phyloP scores from a whole-genome alignment of 2,888 invertebrate genomes.

The Notodonta dromedarius region DNA sequence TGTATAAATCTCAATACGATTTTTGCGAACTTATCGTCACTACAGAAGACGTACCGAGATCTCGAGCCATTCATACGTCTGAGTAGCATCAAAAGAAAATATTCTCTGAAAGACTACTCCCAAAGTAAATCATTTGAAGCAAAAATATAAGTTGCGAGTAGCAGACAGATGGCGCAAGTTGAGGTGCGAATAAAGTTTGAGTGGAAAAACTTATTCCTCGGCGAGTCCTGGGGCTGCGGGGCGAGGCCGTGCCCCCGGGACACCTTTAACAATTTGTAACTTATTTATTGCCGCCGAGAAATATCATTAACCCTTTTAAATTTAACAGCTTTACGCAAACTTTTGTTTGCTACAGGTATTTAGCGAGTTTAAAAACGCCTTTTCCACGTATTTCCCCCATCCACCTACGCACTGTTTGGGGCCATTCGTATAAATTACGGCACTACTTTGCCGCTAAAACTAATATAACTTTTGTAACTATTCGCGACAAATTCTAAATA shows the following conservation, averaged over 20 bases:
- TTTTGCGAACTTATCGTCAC: slow-evolving; percentile 50
- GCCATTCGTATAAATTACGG: slow-evolving; percentile 41
- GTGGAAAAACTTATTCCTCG: slow-evolving; percentile 79
- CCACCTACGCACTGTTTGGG: slow-evolving; percentile 39
- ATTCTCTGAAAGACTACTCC: slow-evolving; percentile 74
- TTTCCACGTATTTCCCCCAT: slow-evolving; percentile 32
- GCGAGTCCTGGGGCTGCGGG: slow-evolving; percentile 63
- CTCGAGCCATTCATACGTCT: slow-evolving; percentile 64
- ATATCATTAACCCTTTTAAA: slow-evolving; percentile 79
- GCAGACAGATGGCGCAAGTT: slow-evolving; percentile 64
- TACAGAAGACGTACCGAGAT: slow-evolving; percentile 39
- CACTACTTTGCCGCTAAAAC: slow-evolving; percentile 38
- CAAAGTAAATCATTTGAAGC: slow-evolving; percentile 81
- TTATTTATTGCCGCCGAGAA: slow-evolving; percentile 79
- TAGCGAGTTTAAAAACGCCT: slow-evolving; percentile 10
- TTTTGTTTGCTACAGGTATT: slow-evolving; percentile 57
- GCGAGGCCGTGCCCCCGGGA: slow-evolving; percentile 70
- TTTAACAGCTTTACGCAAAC: slow-evolving; percentile 59
- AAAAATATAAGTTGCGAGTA: slow-evolving; percentile 78
- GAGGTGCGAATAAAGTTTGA: slow-evolving; percentile 83
- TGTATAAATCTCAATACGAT: slow-evolving; percentile 41
- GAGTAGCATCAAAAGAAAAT: slow-evolving; percentile 73
- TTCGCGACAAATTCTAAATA: slow-evolving; percentile 67
- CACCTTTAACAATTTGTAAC: slow-evolving; percentile 81
- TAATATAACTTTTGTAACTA: slow-evolving; percentile 57